Conservation (phyloP, 2,113 vertebrate species). For the Gallinago jamesoni region DNA sequence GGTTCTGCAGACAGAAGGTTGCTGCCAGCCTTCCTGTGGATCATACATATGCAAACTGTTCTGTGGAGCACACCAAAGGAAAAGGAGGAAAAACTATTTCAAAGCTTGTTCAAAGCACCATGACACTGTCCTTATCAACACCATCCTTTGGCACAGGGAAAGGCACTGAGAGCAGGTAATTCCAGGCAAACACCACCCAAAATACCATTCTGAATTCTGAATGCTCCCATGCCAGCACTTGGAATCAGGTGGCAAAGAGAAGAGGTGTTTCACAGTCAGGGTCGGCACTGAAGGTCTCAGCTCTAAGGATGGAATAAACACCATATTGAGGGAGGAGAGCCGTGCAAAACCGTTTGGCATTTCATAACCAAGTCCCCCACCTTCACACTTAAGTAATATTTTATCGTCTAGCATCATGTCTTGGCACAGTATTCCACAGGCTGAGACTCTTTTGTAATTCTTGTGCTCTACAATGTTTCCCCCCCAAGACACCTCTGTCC, state of each 20-base stretch:
- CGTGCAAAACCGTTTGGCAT: not conserved
- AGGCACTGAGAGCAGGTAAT: not conserved
- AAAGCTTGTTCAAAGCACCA: not conserved
- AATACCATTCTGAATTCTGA: not conserved
- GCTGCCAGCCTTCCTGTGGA: not conserved
- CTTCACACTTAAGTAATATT: slow-evolving; percentile 38
- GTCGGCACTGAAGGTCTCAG: not conserved
- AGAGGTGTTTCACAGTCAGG: not conserved
- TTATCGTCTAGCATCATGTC: slow-evolving; percentile 43
- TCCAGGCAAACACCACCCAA: not conserved
- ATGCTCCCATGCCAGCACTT: not conserved
- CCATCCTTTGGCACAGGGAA: not conserved
- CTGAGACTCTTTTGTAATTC: slow-evolving; percentile 63
- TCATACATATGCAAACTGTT: not conserved
- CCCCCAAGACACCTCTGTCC: slow-evolving; percentile 63
- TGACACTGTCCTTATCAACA: not conserved
- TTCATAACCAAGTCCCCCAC: slow-evolving; percentile 44
- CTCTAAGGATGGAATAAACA: not conserved
- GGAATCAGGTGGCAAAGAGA: not conserved
- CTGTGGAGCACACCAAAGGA: not conserved
- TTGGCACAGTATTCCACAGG: slow-evolving; percentile 40
- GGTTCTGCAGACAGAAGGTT: not conserved
- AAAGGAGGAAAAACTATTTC: not conserved
- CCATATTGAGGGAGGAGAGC: not conserved
- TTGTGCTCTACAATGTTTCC: slow-evolving; percentile 8